Evolutionary conservation across 1,140 invertebrate species (phyloP).

Genomic region (Pseudobourletiella spinata): DNA sequence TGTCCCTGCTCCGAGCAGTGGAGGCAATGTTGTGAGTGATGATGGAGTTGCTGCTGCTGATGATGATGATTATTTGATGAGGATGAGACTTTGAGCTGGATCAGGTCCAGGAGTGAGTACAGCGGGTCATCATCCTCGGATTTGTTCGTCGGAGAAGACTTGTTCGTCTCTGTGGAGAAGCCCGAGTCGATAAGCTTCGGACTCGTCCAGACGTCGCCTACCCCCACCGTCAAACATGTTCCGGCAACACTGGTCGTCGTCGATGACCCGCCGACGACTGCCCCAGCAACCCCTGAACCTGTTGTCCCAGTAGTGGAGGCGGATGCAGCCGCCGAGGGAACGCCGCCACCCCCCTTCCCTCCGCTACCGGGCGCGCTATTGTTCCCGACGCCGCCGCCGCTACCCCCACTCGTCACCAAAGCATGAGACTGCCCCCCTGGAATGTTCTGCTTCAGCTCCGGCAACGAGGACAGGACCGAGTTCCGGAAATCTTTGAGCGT

Average conservation of each 20-base stretch:
- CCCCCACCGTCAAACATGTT: constrained; percentile 3
- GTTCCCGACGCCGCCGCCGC: neutral
- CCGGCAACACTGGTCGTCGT: constrained; percentile 1
- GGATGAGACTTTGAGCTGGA: constrained; percentile 30
- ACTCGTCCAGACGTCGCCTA: constrained; percentile 16
- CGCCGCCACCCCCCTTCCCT: neutral
- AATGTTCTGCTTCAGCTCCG: constrained; percentile 13
- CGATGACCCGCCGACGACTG: neutral
- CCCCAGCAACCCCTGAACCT: neutral
- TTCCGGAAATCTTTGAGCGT: constrained; percentile 26
- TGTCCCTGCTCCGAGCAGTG: neutral
- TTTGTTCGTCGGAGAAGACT: constrained; percentile 17
- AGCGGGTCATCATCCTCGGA: constrained; percentile 34
- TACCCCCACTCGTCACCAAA: constrained; percentile 1
- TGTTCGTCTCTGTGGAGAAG: constrained; percentile 32
- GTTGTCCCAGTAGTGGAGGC: neutral
- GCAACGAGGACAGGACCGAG: constrained; percentile 22
- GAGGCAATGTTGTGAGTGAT: neutral
- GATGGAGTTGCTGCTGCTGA: neutral
- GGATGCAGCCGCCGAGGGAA: neutral
- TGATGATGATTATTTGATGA: neutral
- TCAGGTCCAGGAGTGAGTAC: constrained; percentile 32
- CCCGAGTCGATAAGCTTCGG: constrained; percentile 29
- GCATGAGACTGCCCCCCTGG: neutral
- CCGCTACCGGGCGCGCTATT: neutral